Base-by-base conservation (phyloP, 2,113 vertebrate genomes). In the Melanotaenia duboulayi region DNA sequence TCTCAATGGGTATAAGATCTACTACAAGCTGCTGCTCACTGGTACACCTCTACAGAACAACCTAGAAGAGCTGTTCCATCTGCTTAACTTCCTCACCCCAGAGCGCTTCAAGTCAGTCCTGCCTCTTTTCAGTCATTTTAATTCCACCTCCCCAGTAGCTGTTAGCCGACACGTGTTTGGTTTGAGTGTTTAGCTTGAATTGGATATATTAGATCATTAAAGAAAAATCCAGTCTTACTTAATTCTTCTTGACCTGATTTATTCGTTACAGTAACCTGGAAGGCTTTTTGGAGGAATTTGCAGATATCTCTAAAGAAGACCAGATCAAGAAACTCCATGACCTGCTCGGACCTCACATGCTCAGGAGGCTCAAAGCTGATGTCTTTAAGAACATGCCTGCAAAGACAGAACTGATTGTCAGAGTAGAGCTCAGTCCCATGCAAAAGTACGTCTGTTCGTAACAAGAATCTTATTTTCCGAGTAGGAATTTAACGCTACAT, bases 381-480 rank as follows among this genome's bases (percentile, higher is more conserved):
- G 98, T 99, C 17, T 99, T 99, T 87, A 99, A 99, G 93, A 98
- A 99, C 95, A 99, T 99, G 98, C 98, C 98, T 0, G 94, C 98
- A 64, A 99, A 99, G 94, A 99, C 98, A 0, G 98, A 99, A 92
- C 92, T 99, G 76, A 99, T 99, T 0, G 97, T 99, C 28, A 89
- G 97, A 0, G 98, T 99, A 92, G 98, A 99, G 88, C 95, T 99
- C 51, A 99, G 98, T 85, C 97, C 97, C 84, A 99, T 99, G 98
- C 98, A 99, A 91, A 99, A 99, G 98, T 99, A 87, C 92, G 94
- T 0, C 61, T 44, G 24, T 35, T 40, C 7, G 4, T 2, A 22
- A 63, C 0, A 24, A 40, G 35, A 22, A 22, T 35, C 1, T 1
- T 16, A 13, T 39, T 68, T 11, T 68, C 11, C 0, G 7, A 32